Base-by-base conservation (phyloP, 2,113 vertebrate genomes). In the Taxidea taxus region DNA sequence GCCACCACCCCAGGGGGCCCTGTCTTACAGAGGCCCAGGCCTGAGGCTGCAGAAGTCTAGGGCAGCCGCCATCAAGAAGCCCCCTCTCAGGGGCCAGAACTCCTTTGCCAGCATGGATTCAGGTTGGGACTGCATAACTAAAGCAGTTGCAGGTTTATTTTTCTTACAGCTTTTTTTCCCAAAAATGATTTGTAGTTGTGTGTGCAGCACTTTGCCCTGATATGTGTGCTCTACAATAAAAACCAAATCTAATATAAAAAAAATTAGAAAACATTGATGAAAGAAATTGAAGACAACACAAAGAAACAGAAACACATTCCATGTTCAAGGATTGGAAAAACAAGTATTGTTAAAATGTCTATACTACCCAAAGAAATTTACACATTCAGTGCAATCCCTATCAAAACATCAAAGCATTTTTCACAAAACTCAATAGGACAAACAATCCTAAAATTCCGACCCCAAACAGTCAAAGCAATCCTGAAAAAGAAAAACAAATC, bases 171-270 rank as follows among this genome's bases (percentile, higher is more conserved):
- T 98, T 96, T 96, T n/a, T 95, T 94, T 80, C 97, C 97, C 91
- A 96, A 98, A 97, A 96, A 97, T 81, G 97, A 96, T 97, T 98
- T 96, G 98, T 98, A 98, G 98, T 98, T 99, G 96, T 98, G 96
- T 98, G 96, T 98, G 97, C 97, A 97, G 94, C 98, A 98, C 97
- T 98, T 98, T 98, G 98, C 98, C 97, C 91, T 95, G 96, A 97
- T 98, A 98, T 97, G 96, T 98, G 98, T 98, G 98, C 98, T 98
- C 98, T 98, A 98, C 98, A 98, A 99, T 98, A 98, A 99, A 99
- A 98, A 98, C 97, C 97, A 98, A 98, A 98, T 99, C 98, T 99
- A 98, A 99, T 98, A 98, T 99, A 98, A n/a, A n/a, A n/a, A 44
- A 75, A 44, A 44, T 42, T 44, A 75, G 13, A 75, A 75, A 44